Evolutionary conservation across 1,140 invertebrate genomes (phyloP).

Genomic region (Calephelis nemesis): DNA sequence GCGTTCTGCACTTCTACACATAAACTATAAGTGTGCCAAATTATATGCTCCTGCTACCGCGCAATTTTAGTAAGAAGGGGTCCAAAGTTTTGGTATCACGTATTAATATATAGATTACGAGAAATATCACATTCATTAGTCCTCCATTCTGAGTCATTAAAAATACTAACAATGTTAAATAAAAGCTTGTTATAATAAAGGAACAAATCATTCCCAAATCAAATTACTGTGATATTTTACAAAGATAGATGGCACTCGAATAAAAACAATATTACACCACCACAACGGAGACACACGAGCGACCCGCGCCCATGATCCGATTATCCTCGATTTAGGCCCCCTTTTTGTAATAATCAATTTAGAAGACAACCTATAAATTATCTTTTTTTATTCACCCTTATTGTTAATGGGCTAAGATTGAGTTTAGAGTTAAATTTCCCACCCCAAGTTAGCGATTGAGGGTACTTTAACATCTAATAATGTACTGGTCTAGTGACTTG

Average conservation of each 20-base stretch:
- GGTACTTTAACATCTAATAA: conserved; percentile 45
- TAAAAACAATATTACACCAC: conserved; percentile 13
- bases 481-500: conserved; percentile 42
- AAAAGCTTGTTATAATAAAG: background rate
- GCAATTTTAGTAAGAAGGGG: too few relatives aligned
- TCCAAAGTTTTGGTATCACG: too few relatives aligned
- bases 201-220: conserved; percentile 21
- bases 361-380: conserved; percentile 27
- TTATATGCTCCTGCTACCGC: too few relatives aligned
- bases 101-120: too few relatives aligned
- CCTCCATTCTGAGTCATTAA: background rate
- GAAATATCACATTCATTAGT: too few relatives aligned
- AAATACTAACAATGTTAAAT: background rate
- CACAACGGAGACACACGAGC: background rate
- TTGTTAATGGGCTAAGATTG: conserved; percentile 2
- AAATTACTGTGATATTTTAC: conserved; percentile 16
- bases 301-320: conserved; percentile 6
- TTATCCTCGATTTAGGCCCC: conserved; percentile 7
- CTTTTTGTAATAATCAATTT: conserved; percentile 13
- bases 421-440: conserved; percentile 15
- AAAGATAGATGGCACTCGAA: conserved; percentile 2
- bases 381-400: conserved; percentile 18
- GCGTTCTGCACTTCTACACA: too few relatives aligned
- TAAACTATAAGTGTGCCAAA: too few relatives aligned
- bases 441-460: conserved; percentile 12